Evolutionary conservation across 2,797 vertebrate genomes (phyloP), one percentile per base, ranked within the genome.

Genomic region (Pangasius krempfi): DNA sequence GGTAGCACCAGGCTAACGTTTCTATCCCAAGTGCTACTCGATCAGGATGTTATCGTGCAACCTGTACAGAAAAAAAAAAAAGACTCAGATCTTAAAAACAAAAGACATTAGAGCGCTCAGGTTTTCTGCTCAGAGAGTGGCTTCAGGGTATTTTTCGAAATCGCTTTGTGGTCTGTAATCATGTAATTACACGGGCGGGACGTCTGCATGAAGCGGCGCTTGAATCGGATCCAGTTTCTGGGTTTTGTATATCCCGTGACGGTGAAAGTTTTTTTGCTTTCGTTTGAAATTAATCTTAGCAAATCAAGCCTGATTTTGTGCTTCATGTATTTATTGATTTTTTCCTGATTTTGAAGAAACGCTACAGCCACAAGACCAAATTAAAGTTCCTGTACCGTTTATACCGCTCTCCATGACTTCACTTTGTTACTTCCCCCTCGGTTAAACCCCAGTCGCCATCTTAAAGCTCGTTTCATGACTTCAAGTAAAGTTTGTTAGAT

Each of bases 181-280:
- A 62, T 76, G 58, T 62, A 76, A 76, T 78, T 86, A 62, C 14
- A 62, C 56, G 72, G 37, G 72, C 18, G 85, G 70, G 56, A 47
- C 85, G 33, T 64, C 85, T 44, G 72, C 27, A 33, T 52, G n/a
- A 40, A 13, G 47, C 14, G 47, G 64, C 2, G 18, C 56, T 78
- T 73, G 66, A 73, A 37, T 20, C 66, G 1, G 10, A 27, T 52
- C 84, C 50, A 54, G 64, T 54, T 37, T 47, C 80, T 82, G 80
- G 27, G 56, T 44, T 16, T 10, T 62, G 58, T 62, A 1, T 78
- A 27, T 78, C 1, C 27, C 2, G 12, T 6, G 52, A 30, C 2
- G 4, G 37, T 1, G 37, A 72, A 22, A 9, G 22, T n/a, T 30
- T 27, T 47, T 78, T 52, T 30, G 25, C 7, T n/a, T 78, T 73